These are phyloP conservation scores for Phyllostomus discolor DNA, from an alignment of 2,113 vertebrate genomes.

Conservation along the genomic window DNA sequence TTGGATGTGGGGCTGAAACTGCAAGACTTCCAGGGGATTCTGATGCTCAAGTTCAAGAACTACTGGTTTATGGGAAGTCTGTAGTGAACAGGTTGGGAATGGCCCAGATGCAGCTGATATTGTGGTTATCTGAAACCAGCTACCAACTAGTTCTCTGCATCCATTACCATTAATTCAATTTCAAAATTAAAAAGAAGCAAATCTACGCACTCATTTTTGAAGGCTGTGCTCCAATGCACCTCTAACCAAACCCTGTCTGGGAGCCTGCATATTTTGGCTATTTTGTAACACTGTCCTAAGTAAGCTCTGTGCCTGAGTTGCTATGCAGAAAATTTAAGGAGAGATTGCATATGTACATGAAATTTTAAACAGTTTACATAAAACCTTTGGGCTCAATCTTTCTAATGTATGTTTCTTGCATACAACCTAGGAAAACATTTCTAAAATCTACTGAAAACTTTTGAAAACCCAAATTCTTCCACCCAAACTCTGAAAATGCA, in stretches of 20 bases:
- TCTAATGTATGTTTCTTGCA: not conserved
- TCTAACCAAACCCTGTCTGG: not conserved
- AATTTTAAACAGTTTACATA: slow-evolving; percentile 54
- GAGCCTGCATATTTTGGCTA: slow-evolving; percentile 17
- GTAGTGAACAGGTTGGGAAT: not conserved
- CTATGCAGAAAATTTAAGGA: slow-evolving; percentile 52
- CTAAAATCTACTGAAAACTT: slow-evolving; percentile 13
- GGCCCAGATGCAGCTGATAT: not conserved
- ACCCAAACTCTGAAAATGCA: slow-evolving; percentile 1
- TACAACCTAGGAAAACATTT: not conserved
- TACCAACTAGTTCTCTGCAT: slow-evolving; percentile 23
- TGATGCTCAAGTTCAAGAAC: not conserved
- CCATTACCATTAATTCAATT: slow-evolving; percentile 43
- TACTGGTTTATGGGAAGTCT: not conserved
- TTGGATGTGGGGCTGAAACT: not conserved
- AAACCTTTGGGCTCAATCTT: slow-evolving; percentile 16
- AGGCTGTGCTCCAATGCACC: not conserved
- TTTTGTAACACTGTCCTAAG: slow-evolving; percentile 1
- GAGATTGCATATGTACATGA: slow-evolving; percentile 38
- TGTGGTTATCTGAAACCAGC: not conserved
- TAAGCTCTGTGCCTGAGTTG: slow-evolving; percentile 3
- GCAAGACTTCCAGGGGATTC: not conserved
- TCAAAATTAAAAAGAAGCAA: slow-evolving; percentile 59
- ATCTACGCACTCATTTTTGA: slow-evolving; percentile 15
- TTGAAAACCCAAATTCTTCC: not conserved